These are phyloP conservation scores for Poecilus cupreus DNA, from an alignment of 2,888 invertebrate genomes.

Conservation along the genomic window DNA sequence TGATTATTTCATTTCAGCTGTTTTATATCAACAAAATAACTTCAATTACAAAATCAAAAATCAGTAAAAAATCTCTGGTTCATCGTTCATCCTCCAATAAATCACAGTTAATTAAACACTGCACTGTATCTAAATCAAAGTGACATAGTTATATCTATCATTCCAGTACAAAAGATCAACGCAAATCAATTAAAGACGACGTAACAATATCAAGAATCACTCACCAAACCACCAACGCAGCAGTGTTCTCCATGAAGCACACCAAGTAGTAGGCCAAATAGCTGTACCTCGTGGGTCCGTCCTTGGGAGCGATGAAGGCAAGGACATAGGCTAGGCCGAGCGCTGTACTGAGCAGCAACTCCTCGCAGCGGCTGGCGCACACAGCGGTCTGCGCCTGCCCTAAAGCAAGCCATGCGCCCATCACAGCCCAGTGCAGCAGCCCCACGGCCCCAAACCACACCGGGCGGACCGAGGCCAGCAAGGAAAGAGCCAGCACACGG, in stretches of 20 bases:
- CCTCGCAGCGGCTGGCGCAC: slow-evolving; percentile 72
- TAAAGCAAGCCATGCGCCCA: slow-evolving; percentile 76
- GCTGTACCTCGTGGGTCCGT: slow-evolving; percentile 77
- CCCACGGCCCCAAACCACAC: slow-evolving; percentile 74
- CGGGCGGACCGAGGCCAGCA: slow-evolving; percentile 75
- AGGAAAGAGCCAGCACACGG: slow-evolving; percentile 75
- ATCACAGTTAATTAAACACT: too few species aligned
- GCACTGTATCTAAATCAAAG: too few species aligned
- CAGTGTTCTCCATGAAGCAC: slow-evolving; percentile 74
- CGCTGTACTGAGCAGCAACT: slow-evolving; percentile 73
- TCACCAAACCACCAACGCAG: slow-evolving; percentile 73
- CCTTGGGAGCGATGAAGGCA: slow-evolving; percentile 77
- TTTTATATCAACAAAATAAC: too few species aligned
- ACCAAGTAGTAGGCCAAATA: slow-evolving; percentile 73
- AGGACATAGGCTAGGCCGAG: slow-evolving; percentile 78
- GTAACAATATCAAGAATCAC: too few species aligned
- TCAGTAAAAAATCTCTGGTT: too few species aligned
- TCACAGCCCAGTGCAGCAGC: slow-evolving; percentile 75
- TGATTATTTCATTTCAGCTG: too few species aligned
- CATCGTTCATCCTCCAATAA: too few species aligned
- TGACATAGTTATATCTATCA: too few species aligned
- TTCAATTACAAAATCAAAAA: too few species aligned
- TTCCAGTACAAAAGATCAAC: too few species aligned
- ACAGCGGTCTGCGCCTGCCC: slow-evolving; percentile 72
- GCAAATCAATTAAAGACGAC: too few species aligned